Evolutionary conservation across 2,888 invertebrate genomes (phyloP), one percentile per base, ranked within the genome.

Genomic region (Zootermopsis nevadensis): DNA sequence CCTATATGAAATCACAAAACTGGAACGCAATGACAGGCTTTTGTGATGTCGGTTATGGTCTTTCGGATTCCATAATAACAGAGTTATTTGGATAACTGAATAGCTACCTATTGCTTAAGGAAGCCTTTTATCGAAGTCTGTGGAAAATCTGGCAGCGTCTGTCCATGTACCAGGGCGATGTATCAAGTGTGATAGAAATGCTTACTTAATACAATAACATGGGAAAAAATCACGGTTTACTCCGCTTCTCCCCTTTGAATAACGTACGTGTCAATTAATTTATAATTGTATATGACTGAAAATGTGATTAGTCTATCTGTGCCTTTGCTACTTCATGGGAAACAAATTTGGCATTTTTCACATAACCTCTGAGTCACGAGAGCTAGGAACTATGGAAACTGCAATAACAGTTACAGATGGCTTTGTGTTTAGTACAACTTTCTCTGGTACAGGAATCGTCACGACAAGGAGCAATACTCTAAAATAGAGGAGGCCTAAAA

Each of bases 301-400:
- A 19, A 8, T 6, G 15, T 48, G 19, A 60, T 60, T 60, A n/a
- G n/a, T n/a, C n/a, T n/a, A 8, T 60, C 53, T 8, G 60, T 27
- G 15, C 60, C 7, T 60, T 6, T 69, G 1, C 31, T 69, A 10
- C 8, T 69, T 38, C 74, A n/a, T 74, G 74, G 74, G 74, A 74
- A 74, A 74, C 2, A 74, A 74, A 38, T 74, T 12, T 74, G 24
- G n/a, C n/a, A 74, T 74, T 74, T 74, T 74, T 74, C 74, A 38
- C 74, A 74, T 38, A 22, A 74, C 33, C 22, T 22, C 30, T 33
- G 30, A 31, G 33, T 69, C 69, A 30, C 38, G 74, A 74, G 31
- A 24, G 10, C 22, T 7, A 38, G 24, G 38, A 74, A 74, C 74
- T 38, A 74, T 74, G 38, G 42, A 19, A 69, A 1, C 22, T 31